Conservation (phyloP, 2,113 vertebrate species). For the Erythrolamprus reginae region DNA sequence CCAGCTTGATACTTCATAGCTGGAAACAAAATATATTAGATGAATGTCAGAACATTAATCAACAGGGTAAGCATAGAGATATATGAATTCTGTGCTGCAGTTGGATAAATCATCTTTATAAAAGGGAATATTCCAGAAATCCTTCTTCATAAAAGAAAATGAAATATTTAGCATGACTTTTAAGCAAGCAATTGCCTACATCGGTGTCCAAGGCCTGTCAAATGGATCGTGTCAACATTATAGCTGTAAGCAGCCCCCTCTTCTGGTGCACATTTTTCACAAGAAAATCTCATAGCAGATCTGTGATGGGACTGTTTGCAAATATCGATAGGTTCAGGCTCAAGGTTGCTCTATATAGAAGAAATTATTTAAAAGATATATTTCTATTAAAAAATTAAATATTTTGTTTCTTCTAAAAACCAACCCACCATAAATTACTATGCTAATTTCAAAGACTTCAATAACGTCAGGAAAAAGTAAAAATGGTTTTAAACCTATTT, state of each 20-base stretch:
- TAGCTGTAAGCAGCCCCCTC: not conserved
- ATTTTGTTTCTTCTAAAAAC: not conserved
- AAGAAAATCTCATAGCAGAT: not conserved
- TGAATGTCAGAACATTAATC: not conserved
- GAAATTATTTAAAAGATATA: not conserved
- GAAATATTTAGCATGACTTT: not conserved
- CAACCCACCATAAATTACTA: not conserved
- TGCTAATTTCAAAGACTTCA: not conserved
- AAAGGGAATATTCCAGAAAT: not conserved
- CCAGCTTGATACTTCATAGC: not conserved
- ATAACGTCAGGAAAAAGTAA: not conserved
- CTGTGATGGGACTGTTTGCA: not conserved
- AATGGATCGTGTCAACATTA: not conserved
- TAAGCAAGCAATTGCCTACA: not conserved
- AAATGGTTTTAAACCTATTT: fast-evolving
- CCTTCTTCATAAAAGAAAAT: not conserved
- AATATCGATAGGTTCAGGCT: not conserved
- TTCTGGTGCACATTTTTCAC: not conserved
- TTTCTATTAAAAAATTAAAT: not conserved
- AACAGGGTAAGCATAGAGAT: not conserved
- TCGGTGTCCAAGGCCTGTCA: not conserved
- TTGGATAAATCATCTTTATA: not conserved
- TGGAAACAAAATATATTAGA: not conserved
- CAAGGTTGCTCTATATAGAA: not conserved
- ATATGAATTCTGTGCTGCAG: not conserved